Conservation (phyloP, 2,113 vertebrate species). For the Thymallus thymallus region DNA sequence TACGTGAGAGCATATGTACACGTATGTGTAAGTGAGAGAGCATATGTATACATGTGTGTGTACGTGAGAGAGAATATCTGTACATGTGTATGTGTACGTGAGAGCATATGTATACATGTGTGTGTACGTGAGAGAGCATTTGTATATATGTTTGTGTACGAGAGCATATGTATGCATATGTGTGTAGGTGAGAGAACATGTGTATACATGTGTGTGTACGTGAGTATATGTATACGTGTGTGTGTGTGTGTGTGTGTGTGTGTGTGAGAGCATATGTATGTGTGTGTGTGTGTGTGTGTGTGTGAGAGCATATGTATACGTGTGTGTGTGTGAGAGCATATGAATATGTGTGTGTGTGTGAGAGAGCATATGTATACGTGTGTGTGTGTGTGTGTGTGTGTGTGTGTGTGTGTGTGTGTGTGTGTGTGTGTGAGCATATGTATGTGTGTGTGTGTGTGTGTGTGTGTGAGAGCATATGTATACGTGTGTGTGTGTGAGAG, state of each 20-base stretch:
- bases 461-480: slow-evolving; percentile 13
- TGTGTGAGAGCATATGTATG: neutral
- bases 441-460: neutral
- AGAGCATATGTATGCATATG: neutral
- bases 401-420: no score
- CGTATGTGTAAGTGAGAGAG: neutral
- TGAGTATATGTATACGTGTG: neutral
- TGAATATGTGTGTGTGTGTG: neutral
- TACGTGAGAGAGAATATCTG: neutral
- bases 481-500: no score
- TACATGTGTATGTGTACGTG: no score
- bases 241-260: slow-evolving; percentile 7
- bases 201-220: no score
- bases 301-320: neutral
- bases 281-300: neutral
- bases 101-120: slow-evolving; percentile 24
- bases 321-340: no score
- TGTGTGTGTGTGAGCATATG: slow-evolving; percentile 11
- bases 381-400: neutral
- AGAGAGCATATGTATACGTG: neutral
- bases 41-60: neutral
- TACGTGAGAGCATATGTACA: neutral
- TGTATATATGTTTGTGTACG: no score
- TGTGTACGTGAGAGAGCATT: neutral
- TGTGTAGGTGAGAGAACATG: neutral